Base-by-base conservation (phyloP, 2,113 vertebrate species). In the Melanostigma gelatinosum region DNA sequence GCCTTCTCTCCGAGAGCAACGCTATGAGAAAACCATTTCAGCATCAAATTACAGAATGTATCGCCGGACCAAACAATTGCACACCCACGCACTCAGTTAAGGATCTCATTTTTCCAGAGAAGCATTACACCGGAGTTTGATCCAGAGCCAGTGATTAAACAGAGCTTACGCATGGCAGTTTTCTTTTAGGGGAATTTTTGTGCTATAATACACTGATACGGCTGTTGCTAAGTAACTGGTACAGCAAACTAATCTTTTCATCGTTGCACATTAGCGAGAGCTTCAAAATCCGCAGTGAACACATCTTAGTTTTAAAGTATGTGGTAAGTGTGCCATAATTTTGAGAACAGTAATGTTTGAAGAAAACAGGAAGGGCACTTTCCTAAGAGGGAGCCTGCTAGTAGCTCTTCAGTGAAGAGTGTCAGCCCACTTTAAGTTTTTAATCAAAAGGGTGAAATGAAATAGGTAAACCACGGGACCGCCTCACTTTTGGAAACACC, bases 191-290 rank as follows among this genome's bases (percentile, higher is more conserved):
- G 71, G 46, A 6, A 34, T 62, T 48, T 79, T 79, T 18, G 20
- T 85, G 63, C 57, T 11, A 70, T 46, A 75, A 76, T 58, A 22
- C 64, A 18, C 52, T 42, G 24, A 72, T 34, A 75, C 2, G 7
- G 55, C 73, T 83, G 86, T 88, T 90, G 89, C 87, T 86, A 82
- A 85, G 83, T 72, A 87, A 90, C 83, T 61, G 60, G 24, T 69
- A n/a, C 4, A 1, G 65, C 44, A 61, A 61, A 42, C 52, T 75
- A 60, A 87, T 84, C 72, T 75, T 85, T 79, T 57, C 55, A 72
- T 85, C 75, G 72, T 20, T 32, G 42, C 34, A n/a, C 68, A 83
- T 80, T 57, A 73, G 50, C 79, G 27, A 72, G 57, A 38, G 40
- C 42, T 70, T 75, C 71, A 61, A 82, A 72, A 70, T 74, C 73